These are phyloP conservation scores for Babyrousa celebensis DNA, from an alignment of 2,797 vertebrate genomes.

Conservation along the genomic window DNA sequence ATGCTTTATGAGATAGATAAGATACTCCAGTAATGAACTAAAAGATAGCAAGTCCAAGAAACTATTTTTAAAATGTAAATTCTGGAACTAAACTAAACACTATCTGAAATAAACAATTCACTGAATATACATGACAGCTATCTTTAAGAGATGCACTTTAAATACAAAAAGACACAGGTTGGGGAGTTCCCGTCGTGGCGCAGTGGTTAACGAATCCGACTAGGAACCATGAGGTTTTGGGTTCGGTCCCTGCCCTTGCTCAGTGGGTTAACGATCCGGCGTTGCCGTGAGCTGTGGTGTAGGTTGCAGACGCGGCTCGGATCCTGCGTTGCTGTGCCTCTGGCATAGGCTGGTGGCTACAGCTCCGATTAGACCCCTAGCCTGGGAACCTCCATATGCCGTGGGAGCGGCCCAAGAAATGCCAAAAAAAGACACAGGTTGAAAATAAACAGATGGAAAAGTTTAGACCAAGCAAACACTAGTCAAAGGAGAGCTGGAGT, in stretches of 20 bases:
- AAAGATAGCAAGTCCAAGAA: not conserved
- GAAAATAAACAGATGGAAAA: slow-evolving; percentile 32
- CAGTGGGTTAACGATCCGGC: no score
- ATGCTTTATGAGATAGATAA: not conserved
- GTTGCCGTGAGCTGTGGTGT: no score
- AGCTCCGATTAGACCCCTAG: no score
- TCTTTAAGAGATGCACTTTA: slow-evolving; percentile 1
- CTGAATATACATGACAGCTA: not conserved
- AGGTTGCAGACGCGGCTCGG: no score
- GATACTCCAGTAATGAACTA: not conserved
- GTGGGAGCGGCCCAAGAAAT: no score
- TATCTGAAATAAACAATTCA: slow-evolving; percentile 26
- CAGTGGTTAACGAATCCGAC: no score
- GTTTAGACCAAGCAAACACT: not conserved
- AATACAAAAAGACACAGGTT: slow-evolving; percentile 45
- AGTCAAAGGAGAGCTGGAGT: slow-evolving; percentile 17
- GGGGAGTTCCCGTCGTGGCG: no score
- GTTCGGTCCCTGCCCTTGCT: no score
- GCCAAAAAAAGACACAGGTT: slow-evolving; percentile 38
- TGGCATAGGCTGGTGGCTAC: no score
- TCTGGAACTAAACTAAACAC: not conserved
- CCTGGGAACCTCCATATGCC: no score
- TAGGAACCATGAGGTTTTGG: no score
- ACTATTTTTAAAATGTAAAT: not conserved
- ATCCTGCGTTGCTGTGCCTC: no score